These are phyloP conservation scores for Sciurus niger DNA, from an alignment of 2,113 vertebrate species.

Conservation along the genomic window DNA sequence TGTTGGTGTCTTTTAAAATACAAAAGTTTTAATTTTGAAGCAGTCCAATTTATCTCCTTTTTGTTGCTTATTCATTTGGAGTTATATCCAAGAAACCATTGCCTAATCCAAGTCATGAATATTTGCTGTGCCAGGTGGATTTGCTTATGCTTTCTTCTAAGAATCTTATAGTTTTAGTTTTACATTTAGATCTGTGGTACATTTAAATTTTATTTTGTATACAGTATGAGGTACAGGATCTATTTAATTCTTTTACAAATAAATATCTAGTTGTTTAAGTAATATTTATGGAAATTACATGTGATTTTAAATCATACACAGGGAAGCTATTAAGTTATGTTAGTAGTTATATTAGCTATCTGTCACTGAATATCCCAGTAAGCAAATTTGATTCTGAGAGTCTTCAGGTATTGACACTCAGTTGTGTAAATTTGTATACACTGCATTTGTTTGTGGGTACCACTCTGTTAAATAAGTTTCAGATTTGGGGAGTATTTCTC, in stretches of 20 bases:
- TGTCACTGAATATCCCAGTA: neutral
- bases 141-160: conserved; percentile 32
- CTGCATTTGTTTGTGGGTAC: neutral
- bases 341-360: neutral
- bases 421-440: neutral
- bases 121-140: conserved; percentile 24
- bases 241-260: neutral
- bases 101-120: neutral
- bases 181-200: neutral
- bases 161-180: conserved; percentile 33
- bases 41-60: conserved; percentile 9
- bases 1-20: neutral
- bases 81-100: neutral
- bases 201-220: conserved; percentile 35
- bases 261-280: neutral
- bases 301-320: neutral
- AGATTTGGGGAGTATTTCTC: neutral
- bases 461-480: neutral
- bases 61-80: neutral
- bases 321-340: neutral
- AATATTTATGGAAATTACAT: neutral
- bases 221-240: neutral
- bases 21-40: conserved; percentile 24
- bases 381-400: conserved; percentile 35
- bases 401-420: neutral